Conservation (phyloP, 2,888 invertebrate genomes). For the Heliconius erato region DNA sequence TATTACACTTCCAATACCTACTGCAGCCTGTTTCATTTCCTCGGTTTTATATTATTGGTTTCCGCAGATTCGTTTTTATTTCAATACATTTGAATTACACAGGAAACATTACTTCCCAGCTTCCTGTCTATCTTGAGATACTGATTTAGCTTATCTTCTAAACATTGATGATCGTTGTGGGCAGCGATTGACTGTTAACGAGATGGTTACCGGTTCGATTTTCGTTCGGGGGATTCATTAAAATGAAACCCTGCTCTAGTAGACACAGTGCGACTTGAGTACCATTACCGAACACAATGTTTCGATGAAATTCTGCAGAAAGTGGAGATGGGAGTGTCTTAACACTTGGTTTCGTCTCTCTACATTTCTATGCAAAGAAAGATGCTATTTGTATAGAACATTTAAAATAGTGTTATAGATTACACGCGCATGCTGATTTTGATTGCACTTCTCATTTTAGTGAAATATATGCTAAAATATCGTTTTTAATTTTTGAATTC, state of each 20-base stretch:
- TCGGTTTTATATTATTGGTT: constrained; percentile 35
- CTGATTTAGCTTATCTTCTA: constrained; percentile 12
- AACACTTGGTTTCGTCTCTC: too few species aligned
- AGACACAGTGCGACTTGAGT: too few species aligned
- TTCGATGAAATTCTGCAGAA: too few species aligned
- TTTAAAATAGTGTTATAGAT: background rate
- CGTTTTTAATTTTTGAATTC: too few species aligned
- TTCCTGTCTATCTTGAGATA: constrained; percentile 23
- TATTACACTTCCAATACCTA: constrained; percentile 32
- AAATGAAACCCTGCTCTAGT: too few species aligned
- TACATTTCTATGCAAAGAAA: too few species aligned
- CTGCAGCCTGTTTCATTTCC: constrained; percentile 36
- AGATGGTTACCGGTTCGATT: background rate
- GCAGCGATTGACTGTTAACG: background rate
- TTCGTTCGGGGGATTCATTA: background rate
- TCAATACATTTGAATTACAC: constrained; percentile 32
- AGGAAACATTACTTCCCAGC: constrained; percentile 39
- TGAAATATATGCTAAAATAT: too few species aligned
- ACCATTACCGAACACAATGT: too few species aligned
- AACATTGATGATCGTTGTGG: background rate
- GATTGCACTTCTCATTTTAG: too few species aligned
- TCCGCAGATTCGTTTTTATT: constrained; percentile 33
- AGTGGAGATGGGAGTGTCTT: too few species aligned
- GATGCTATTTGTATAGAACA: too few species aligned
- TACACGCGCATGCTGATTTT: background rate